These are phyloP conservation scores for Thereva unica DNA, from an alignment of 2,888 invertebrate species.

Conservation along the genomic window DNA sequence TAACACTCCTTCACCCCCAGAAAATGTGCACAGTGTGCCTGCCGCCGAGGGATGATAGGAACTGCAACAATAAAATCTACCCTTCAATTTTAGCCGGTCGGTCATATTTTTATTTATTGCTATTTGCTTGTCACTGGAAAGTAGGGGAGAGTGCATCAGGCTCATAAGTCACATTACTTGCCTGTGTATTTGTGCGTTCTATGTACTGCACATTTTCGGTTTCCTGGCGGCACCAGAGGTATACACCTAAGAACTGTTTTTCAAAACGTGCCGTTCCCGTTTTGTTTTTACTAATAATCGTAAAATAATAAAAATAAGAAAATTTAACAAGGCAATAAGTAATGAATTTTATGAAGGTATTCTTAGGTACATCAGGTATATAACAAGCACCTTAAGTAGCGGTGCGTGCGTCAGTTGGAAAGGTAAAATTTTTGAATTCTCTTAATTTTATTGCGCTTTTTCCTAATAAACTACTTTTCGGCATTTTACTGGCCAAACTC, in stretches of 20 bases:
- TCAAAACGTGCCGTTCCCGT: constrained; percentile 16
- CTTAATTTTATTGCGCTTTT: too few species aligned
- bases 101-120: constrained; percentile 40
- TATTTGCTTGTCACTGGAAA: constrained; percentile 22
- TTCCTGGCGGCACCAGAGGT: too few species aligned
- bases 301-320: constrained; percentile 15
- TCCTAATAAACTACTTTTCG: too few species aligned
- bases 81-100: constrained; percentile 33
- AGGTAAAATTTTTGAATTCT: too few species aligned
- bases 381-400: too few species aligned
- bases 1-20: neutral
- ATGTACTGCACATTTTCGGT: too few species aligned
- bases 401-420: too few species aligned
- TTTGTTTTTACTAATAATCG: constrained; percentile 29
- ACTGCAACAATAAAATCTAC: constrained; percentile 37
- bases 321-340: constrained; percentile 7
- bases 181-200: too few species aligned
- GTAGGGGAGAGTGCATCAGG: constrained; percentile 12
- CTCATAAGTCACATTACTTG: neutral
- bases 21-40: neutral
- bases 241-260: neutral
- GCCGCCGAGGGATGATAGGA: constrained; percentile 3
- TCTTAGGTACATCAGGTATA: neutral
- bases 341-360: constrained; percentile 18
- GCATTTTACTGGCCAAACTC: too few species aligned